Base-by-base conservation (phyloP, 2,797 vertebrate genomes). In the Heliangelus exortis region DNA sequence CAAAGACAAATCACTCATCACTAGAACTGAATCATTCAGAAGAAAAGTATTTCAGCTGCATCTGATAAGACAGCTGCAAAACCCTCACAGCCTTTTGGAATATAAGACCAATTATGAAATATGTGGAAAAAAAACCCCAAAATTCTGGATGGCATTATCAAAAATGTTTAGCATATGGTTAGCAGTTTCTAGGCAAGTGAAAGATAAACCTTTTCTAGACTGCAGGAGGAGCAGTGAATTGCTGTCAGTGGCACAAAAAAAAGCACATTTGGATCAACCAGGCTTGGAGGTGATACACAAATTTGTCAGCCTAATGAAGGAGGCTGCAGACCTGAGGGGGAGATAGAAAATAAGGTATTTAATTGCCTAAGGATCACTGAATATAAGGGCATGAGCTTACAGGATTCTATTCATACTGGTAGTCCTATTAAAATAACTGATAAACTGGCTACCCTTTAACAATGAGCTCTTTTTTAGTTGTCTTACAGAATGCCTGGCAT, bases 41-140 rank as follows among this genome's bases (percentile, higher is more conserved):
- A 63, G 41, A 77, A 54, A 91, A 94, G 36, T 48, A 58, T 54
- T 74, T 93, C 84, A 85, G 65, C 78, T 87, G 41, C 72, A 41
- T 93, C 67, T 77, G 54, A 90, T 71, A 90, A 90, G 72, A 71
- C 81, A 91, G 67, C 65, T 90, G 80, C 59, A 87, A 77, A 84
- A 93, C 51, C 84, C 8, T 8, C 39, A 41, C 2, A 2, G 45
- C 50, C 50, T 75, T 95, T 92, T 85, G 50, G 61, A 83, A 87
- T 45, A 54, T 43, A 72, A 86, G 12, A 80, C 47, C 72, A 48
- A 89, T 75, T 25, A 87, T 43, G 54, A 82, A 85, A 57, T 80
- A 62, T 15, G 7, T 25, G 23, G 8, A 12, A 31, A 33, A 53
- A 45, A 26, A 41, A 13, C n/a, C n/a, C n/a, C 12, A 41, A 12